phyloP scores from a whole-genome alignment of 2,113 vertebrate species.

The Callocephalon fimbriatum region DNA sequence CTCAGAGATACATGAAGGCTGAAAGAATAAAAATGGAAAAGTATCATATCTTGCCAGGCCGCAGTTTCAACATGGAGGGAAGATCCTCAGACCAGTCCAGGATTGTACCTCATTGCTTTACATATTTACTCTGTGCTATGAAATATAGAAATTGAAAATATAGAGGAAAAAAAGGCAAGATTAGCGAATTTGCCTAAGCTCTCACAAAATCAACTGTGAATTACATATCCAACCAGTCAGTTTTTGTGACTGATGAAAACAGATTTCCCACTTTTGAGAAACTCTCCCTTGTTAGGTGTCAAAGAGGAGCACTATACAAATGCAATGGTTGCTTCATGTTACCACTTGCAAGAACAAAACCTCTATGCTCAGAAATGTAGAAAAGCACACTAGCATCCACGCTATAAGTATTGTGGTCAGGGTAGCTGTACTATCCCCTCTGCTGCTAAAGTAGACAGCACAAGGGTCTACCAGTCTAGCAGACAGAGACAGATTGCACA shows the following conservation, averaged over 20 bases:
- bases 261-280: not conserved
- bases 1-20: not conserved
- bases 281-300: not conserved
- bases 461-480: not conserved
- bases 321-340: not conserved
- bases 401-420: rapidly evolving
- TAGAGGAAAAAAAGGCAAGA: not conserved
- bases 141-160: not conserved
- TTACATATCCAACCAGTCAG: not conserved
- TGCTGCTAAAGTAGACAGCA: not conserved
- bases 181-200: not conserved
- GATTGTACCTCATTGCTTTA: not conserved
- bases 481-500: not conserved
- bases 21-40: not conserved
- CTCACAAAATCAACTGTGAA: not conserved
- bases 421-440: not conserved
- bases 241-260: not conserved
- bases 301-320: not conserved
- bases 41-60: not conserved
- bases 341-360: not conserved
- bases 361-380: not conserved
- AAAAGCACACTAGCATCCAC: not conserved
- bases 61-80: not conserved
- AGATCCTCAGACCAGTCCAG: not conserved
- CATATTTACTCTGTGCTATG: not conserved